Evolutionary conservation across 2,113 vertebrate species (phyloP).

Genomic region (Salvator merianae): DNA sequence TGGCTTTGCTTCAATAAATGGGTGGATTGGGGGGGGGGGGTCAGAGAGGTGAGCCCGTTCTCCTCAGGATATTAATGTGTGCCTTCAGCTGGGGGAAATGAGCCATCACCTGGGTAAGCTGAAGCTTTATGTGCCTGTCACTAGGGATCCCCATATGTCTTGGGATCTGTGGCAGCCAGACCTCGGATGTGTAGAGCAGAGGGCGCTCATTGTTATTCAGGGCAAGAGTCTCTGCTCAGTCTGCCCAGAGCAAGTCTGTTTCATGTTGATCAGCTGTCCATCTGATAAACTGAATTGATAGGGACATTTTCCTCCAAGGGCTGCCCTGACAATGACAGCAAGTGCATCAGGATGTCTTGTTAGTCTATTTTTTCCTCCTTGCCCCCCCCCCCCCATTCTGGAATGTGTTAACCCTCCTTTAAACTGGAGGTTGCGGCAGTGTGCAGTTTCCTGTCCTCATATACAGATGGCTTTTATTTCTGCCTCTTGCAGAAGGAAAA

Average conservation of each 20-base stretch:
- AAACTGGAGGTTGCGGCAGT: background rate
- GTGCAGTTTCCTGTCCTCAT: background rate
- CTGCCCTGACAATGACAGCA: conserved; percentile 74
- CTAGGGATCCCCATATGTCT: conserved; percentile 83
- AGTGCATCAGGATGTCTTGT: conserved; percentile 70
- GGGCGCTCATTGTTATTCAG: conserved; percentile 80
- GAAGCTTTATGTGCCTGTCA: conserved; percentile 78
- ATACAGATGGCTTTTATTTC: conserved; percentile 19
- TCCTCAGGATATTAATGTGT: conserved; percentile 82
- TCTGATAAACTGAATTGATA: conserved; percentile 76
- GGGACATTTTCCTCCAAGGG: conserved; percentile 71
- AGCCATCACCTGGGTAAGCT: conserved; percentile 74
- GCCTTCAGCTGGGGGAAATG: conserved; percentile 81
- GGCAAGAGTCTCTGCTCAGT: conserved; percentile 71
- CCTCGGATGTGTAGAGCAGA: conserved; percentile 63
- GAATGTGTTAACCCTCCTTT: conserved; percentile 73
- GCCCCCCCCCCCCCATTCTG: conserved; percentile 11
- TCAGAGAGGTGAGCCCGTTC: conserved; percentile 73
- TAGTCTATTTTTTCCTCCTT: conserved; percentile 56
- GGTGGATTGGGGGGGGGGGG: conserved; percentile 38
- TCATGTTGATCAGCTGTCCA: conserved; percentile 82
- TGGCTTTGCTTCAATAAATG: conserved; percentile 72
- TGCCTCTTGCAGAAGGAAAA: conserved; percentile 21
- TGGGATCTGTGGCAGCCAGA: conserved; percentile 69
- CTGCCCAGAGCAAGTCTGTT: conserved; percentile 80